Conservation (phyloP, 1,140 invertebrate genomes). For the Drosophila pectinifera region DNA sequence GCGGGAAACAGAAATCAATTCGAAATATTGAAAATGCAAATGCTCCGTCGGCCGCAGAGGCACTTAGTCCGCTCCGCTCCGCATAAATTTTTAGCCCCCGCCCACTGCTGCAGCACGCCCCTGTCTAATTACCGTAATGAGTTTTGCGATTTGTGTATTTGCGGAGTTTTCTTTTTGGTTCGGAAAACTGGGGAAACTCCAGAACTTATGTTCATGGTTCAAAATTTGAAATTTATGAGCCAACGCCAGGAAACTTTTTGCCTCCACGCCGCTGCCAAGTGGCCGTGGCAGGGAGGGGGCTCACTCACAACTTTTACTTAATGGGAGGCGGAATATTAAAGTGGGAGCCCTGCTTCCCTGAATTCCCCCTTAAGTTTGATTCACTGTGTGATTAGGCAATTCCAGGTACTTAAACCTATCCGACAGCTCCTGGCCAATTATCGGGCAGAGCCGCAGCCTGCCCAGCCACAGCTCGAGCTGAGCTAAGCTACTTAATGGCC, state of each 20-base stretch:
- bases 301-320: constrained; percentile 41
- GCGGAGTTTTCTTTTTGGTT: constrained; percentile 40
- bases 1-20: constrained; percentile 60
- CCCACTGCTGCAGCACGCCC: constrained; percentile 3
- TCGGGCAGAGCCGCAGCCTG: constrained; percentile 17
- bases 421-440: constrained; percentile 35
- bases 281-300: not conserved
- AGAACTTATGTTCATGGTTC: constrained; percentile 69
- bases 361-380: constrained; percentile 17
- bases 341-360: constrained; percentile 27
- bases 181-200: constrained; percentile 36
- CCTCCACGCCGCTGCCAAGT: constrained; percentile 37
- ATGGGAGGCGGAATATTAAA: constrained; percentile 61
- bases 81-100: constrained; percentile 52
- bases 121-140: constrained; percentile 76
- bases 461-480: constrained; percentile 6
- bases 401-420: constrained; percentile 13
- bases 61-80: constrained; percentile 29
- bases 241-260: constrained; percentile 58
- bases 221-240: constrained; percentile 77
- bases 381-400: constrained; percentile 31
- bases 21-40: constrained; percentile 59
- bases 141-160: constrained; percentile 69
- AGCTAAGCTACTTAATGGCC: constrained; percentile 56
- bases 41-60: constrained; percentile 43